Evolutionary conservation across 2,113 vertebrate genomes (phyloP).

Genomic region (Crypturellus undulatus): DNA sequence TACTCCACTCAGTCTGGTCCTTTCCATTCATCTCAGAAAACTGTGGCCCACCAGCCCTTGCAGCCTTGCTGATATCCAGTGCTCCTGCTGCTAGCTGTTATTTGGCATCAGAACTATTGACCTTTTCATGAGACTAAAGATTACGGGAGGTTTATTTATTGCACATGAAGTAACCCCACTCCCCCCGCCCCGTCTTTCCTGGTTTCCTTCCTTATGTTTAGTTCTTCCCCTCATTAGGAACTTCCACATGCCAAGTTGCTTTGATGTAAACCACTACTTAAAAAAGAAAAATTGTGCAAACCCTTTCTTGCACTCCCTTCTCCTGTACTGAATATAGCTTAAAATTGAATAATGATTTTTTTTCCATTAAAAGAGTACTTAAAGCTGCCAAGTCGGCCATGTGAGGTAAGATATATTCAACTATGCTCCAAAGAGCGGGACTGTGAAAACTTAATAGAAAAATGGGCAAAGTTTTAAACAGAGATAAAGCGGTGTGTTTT

Average conservation of each 20-base stretch:
- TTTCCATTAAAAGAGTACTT: background rate
- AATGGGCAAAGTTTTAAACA: background rate
- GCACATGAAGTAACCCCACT: background rate
- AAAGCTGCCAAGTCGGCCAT: background rate
- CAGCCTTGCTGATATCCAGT: background rate
- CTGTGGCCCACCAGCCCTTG: fast-evolving
- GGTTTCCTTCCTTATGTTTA: slow-evolving; percentile 11
- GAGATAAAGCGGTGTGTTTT: background rate
- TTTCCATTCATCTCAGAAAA: background rate
- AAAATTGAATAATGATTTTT: background rate
- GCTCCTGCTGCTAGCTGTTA: background rate
- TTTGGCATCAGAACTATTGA: background rate
- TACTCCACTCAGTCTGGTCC: background rate
- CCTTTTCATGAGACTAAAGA: background rate
- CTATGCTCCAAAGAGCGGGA: background rate
- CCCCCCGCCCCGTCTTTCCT: background rate
- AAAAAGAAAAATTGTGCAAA: background rate
- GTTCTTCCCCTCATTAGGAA: background rate
- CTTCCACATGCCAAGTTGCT: background rate
- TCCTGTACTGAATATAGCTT: background rate
- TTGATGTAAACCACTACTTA: slow-evolving; percentile 23
- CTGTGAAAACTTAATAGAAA: background rate
- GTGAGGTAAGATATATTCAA: background rate
- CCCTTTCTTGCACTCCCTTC: background rate
- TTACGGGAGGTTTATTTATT: slow-evolving; percentile 37